Conservation (phyloP, 2,113 vertebrate species). For the Neotragus moschatus region DNA sequence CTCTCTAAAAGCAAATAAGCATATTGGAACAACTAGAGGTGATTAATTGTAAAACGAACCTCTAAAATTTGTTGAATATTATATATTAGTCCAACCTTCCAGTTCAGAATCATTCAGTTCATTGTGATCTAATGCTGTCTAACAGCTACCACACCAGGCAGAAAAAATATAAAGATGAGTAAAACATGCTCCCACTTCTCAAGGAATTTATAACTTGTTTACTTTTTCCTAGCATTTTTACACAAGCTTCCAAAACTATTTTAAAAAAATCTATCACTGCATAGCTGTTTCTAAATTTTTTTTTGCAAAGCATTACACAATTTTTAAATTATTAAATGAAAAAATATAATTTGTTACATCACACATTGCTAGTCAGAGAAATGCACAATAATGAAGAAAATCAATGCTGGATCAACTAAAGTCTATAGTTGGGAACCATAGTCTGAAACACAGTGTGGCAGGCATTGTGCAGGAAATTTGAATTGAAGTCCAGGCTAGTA, state of each 20-base stretch:
- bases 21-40: background rate
- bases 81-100: background rate
- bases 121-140: background rate
- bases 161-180: background rate
- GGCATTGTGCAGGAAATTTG: background rate
- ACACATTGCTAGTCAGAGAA: constrained; percentile 82
- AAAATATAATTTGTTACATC: constrained; percentile 81
- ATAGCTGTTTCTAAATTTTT: background rate
- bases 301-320: constrained; percentile 79
- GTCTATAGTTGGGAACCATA: background rate
- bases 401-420: background rate
- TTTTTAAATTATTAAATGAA: constrained; percentile 80
- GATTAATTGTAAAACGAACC: background rate
- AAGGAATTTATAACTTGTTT: background rate
- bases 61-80: background rate
- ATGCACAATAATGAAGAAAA: constrained; percentile 77
- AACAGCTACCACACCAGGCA: background rate
- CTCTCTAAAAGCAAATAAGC: background rate
- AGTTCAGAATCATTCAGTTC: background rate
- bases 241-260: background rate
- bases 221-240: background rate
- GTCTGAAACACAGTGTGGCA: background rate
- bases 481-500: background rate
- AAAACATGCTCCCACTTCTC: background rate
- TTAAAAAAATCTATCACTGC: background rate